Evolutionary conservation across 2,797 vertebrate genomes (phyloP).

Genomic region (Notamacropus eugenii): DNA sequence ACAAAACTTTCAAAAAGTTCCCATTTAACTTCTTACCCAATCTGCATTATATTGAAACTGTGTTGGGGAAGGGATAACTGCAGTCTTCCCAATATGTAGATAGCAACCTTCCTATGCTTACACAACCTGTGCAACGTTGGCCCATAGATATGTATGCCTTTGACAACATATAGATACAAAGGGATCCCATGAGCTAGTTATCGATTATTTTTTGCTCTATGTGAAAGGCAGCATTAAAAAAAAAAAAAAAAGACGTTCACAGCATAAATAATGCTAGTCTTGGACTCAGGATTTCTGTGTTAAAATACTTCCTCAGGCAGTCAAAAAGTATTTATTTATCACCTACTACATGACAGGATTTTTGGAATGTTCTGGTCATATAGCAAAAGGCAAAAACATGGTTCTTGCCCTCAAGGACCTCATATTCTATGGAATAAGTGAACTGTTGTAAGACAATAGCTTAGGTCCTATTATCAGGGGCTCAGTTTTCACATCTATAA

Average conservation of each 20-base stretch:
- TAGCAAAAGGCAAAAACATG: not conserved
- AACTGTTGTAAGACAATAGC: not conserved
- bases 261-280: not conserved
- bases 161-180: not conserved
- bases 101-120: not conserved
- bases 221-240: not conserved
- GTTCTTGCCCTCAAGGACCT: not conserved
- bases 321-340: not conserved
- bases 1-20: not conserved
- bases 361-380: not conserved
- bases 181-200: not conserved
- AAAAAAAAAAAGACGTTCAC: too few relatives aligned
- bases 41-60: not conserved
- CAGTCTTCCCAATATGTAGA: not conserved
- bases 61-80: not conserved
- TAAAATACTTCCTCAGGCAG: not conserved
- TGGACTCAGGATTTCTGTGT: not conserved
- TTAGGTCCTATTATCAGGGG: not conserved
- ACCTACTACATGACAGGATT: not conserved
- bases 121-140: not conserved
- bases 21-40: not conserved
- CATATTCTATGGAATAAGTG: not conserved
- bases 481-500: not conserved
- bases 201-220: not conserved
- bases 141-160: not conserved